Evolutionary conservation across 2,797 vertebrate genomes (phyloP).

Genomic region (Takifugu ocellatus): DNA sequence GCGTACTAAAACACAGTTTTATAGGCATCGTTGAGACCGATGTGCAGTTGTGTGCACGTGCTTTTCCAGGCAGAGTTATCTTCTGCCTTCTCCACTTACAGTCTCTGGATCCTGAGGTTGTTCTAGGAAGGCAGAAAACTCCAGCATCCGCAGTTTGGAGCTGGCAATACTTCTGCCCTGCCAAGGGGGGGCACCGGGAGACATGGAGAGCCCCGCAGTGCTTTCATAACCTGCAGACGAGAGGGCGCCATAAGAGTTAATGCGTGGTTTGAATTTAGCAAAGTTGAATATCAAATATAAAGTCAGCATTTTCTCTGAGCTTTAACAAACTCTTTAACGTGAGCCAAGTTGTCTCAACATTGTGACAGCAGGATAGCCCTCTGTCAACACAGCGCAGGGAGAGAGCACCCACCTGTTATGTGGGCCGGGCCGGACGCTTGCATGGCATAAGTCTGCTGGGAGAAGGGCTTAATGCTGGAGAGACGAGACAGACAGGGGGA

Average conservation of each 20-base stretch:
- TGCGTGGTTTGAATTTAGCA: slow-evolving; percentile 7
- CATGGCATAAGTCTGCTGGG: slow-evolving; percentile 88
- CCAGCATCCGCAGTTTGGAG: slow-evolving; percentile 91
- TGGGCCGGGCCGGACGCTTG: slow-evolving; percentile 81
- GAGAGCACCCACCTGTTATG: slow-evolving; percentile 83
- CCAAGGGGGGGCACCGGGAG: slow-evolving; percentile 84
- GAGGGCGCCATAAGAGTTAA: slow-evolving; percentile 2
- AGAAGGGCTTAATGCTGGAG: slow-evolving; percentile 92
- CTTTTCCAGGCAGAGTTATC: neutral
- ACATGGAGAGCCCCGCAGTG: slow-evolving; percentile 79
- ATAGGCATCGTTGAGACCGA: too few species aligned
- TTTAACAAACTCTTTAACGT: slow-evolving; percentile 6
- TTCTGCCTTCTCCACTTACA: slow-evolving; percentile 70
- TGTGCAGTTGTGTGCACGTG: neutral
- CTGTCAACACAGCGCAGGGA: slow-evolving; percentile 49
- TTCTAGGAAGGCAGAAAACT: slow-evolving; percentile 94
- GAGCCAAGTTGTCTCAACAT: slow-evolving; percentile 30
- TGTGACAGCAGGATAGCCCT: slow-evolving; percentile 31
- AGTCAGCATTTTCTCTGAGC: slow-evolving; percentile 31
- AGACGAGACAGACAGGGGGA: slow-evolving; percentile 59
- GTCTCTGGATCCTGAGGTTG: slow-evolving; percentile 88
- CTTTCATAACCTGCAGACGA: slow-evolving; percentile 83
- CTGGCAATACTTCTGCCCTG: slow-evolving; percentile 90
- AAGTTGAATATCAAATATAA: slow-evolving; percentile 14
- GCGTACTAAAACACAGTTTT: too few species aligned